Conservation (phyloP, 2,888 invertebrate genomes). For the Hedya salicella region DNA sequence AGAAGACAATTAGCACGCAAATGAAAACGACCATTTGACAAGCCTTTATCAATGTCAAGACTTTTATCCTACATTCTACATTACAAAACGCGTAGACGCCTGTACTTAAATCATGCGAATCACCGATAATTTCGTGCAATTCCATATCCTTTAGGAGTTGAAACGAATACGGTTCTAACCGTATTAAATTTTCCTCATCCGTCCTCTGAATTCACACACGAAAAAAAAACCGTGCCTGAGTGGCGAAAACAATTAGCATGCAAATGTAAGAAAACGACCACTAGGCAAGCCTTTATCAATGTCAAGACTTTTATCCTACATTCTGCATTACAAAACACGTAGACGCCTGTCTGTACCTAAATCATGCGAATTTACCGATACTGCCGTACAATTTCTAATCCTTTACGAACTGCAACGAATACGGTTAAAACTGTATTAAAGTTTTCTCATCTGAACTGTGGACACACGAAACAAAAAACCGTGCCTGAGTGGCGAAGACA, state of each 20-base stretch:
- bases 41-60: constrained; percentile 62
- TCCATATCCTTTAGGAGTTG: too few species aligned
- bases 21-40: constrained; percentile 83
- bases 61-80: too few species aligned
- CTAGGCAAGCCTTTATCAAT: constrained; percentile 68
- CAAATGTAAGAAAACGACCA: constrained; percentile 85
- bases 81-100: too few species aligned
- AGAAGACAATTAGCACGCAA: constrained; percentile 82
- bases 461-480: constrained; percentile 69
- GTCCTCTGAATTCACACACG: constrained; percentile 58
- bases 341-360: not conserved
- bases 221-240: constrained; percentile 69
- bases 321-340: too few species aligned
- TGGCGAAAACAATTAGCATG: constrained; percentile 80
- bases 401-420: not conserved
- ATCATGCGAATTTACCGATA: not conserved
- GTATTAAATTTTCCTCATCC: too few species aligned
- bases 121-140: too few species aligned
- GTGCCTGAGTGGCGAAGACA: constrained; percentile 68
- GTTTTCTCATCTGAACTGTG: constrained; percentile 42
- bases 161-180: too few species aligned
- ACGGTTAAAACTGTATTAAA: not conserved
- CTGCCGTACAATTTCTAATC: not conserved
- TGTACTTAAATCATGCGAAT: not conserved
- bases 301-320: too few species aligned